Evolutionary conservation across 2,113 vertebrate genomes (phyloP), one percentile per base, ranked within the genome.

Genomic region (Cyprinodon tularosa): DNA sequence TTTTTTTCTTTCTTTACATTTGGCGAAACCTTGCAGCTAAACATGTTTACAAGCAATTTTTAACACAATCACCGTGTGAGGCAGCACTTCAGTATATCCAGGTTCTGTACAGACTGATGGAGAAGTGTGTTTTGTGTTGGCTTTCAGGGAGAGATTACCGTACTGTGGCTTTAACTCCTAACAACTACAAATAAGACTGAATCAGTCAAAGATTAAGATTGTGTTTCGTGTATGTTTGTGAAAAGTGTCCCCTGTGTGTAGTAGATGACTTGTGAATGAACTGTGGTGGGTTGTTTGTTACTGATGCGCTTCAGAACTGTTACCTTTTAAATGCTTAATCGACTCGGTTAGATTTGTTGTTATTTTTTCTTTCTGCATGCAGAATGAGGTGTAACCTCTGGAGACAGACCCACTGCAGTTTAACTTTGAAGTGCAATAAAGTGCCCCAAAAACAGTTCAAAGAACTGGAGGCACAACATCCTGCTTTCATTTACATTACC

Each of bases 1-100:
- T 36, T 37, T 0, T 10, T 37, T 22, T n/a, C 22, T 66, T 61
- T 76, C 67, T 65, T 83, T 74, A 75, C 77, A 37, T 82, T 85
- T 81, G 67, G 88, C 77, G 77, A 71, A 82, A 82, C 57, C 70
- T 85, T 90, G 86, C 87, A 91, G 87, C 85, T 78, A 86, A 80
- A 78, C 85, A 75, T 63, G 77, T 88, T 91, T 85, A 90, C 84
- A 81, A 84, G 68, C 37, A 37, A 70, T 81, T 66, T 29, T 78
- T 9, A 73, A 44, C 38, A 72, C 76, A 48, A 40, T 61, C 44
- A 74, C 42, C 36, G 77, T 62, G 48, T 80, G 77, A 65, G 62
- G 71, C 14, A 61, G 62, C 80, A 78, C 79, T 81, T 80, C 62
- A 44, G 66, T 74, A 84, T 84, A 74, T 73, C 76, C 65, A 80